Percentiles rank a stretch among this genome's conserved stretches.
These are phyloP conservation scores for Hylaeus anthracinus DNA, from an alignment of 1,140 invertebrate species.

Conservation along the genomic window DNA sequence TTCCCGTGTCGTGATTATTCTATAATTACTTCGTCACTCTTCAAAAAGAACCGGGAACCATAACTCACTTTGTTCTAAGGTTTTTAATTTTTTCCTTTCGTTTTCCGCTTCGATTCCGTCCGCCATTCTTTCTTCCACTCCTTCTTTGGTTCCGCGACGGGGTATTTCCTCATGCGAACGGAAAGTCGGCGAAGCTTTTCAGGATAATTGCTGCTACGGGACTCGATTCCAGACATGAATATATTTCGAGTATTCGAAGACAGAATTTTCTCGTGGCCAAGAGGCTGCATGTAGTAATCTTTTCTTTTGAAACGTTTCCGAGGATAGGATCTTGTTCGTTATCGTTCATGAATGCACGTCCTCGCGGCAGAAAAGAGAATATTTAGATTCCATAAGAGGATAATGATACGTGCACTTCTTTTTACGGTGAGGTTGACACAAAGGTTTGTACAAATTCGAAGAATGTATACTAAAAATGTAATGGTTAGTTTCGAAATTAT, in stretches of 20 bases:
- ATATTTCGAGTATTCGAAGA: constrained; percentile 59
- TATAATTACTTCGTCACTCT: too few species aligned
- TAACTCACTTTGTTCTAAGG: neutral
- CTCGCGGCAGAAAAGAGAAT: neutral
- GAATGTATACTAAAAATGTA: too few species aligned
- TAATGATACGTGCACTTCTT: neutral
- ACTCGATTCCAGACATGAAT: constrained; percentile 63
- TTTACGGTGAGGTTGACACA: too few species aligned
- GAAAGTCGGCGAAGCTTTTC: constrained; percentile 64
- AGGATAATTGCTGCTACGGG: constrained; percentile 69
- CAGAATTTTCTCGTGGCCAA: constrained; percentile 51
- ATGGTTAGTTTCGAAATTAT: neutral
- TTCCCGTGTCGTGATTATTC: too few species aligned
- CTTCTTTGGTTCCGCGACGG: constrained; percentile 2
- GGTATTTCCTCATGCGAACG: constrained; percentile 64
- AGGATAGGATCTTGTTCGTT: constrained; percentile 54
- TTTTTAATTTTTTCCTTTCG: neutral
- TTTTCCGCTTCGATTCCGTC: neutral
- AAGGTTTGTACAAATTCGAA: neutral
- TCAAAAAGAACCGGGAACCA: neutral
- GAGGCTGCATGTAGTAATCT: constrained; percentile 45
- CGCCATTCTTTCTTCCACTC: neutral
- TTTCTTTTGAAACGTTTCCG: constrained; percentile 56
- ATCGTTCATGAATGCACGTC: constrained; percentile 47
- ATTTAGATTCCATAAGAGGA: neutral